Conservation (phyloP, 2,888 invertebrate species). For the Pyrrhia umbra region DNA sequence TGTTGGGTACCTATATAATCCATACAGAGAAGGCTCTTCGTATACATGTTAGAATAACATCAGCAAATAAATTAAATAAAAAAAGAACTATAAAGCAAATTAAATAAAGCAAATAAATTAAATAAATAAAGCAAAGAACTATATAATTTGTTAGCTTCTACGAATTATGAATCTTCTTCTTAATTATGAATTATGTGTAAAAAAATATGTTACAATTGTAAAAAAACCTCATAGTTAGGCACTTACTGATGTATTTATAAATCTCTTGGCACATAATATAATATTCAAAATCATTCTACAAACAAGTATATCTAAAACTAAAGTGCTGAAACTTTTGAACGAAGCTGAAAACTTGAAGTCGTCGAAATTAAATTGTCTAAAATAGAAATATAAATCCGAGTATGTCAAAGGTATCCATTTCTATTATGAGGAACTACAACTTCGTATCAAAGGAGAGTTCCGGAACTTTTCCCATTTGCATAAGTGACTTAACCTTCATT, state of each 20-base stretch:
- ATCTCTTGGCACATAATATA: not conserved
- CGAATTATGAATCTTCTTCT: no score
- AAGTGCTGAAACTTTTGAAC: conserved; percentile 7
- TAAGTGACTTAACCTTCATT: conserved; percentile 78
- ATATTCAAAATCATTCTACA: not conserved
- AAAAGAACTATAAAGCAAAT: no score
- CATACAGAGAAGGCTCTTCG: no score
- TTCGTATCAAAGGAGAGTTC: conserved; percentile 65
- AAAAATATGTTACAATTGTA: no score
- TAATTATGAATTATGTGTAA: no score
- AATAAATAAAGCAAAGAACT: no score
- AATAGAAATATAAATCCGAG: conserved; percentile 35
- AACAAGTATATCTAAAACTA: not conserved
- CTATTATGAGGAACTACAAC: conserved; percentile 54
- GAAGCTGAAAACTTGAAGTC: conserved; percentile 4
- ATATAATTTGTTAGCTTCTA: no score
- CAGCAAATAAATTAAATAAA: no score
- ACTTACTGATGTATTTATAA: not conserved
- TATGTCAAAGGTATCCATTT: conserved; percentile 54
- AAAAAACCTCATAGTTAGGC: no score
- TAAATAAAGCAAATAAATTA: no score
- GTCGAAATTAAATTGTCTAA: conserved; percentile 31
- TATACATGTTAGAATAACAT: no score
- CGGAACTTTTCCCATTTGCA: conserved; percentile 75
- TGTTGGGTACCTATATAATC: no score